These are phyloP conservation scores for Sturnus vulgaris DNA, from an alignment of 2,113 vertebrate genomes.

Conservation along the genomic window DNA sequence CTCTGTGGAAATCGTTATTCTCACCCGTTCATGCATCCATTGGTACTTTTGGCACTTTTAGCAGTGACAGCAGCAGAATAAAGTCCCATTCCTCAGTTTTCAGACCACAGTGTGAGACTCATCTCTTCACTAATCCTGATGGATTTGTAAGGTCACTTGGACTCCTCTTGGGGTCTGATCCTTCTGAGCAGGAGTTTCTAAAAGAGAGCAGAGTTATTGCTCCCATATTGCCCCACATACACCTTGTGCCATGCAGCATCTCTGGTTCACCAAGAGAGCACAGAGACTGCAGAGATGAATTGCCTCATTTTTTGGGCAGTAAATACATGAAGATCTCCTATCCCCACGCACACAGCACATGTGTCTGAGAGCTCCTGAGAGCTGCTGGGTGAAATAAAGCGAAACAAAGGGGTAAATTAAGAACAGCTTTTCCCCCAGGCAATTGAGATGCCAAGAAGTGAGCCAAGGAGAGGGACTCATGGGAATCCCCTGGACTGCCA, in stretches of 20 bases:
- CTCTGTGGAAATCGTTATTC: not conserved
- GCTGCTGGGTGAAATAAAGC: not conserved
- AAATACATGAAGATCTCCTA: not conserved
- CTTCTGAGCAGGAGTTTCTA: not conserved
- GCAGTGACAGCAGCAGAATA: not conserved
- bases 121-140: not conserved
- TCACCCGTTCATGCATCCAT: not conserved
- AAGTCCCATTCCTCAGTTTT: not conserved
- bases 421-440: not conserved
- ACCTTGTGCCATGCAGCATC: accelerated
- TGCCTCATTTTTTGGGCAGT: not conserved
- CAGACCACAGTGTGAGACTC: not conserved
- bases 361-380: not conserved
- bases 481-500: not conserved
- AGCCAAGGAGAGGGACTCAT: not conserved
- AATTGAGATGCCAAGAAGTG: not conserved
- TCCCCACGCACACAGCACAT: not conserved
- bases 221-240: not conserved
- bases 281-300: accelerated
- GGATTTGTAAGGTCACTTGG: not conserved
- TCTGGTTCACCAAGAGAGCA: not conserved
- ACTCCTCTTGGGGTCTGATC: not conserved
- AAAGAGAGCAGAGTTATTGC: not conserved
- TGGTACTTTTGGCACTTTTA: not conserved
- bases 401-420: not conserved